Conservation (phyloP, 1,140 invertebrate species). For the Matsumurasca onukii region DNA sequence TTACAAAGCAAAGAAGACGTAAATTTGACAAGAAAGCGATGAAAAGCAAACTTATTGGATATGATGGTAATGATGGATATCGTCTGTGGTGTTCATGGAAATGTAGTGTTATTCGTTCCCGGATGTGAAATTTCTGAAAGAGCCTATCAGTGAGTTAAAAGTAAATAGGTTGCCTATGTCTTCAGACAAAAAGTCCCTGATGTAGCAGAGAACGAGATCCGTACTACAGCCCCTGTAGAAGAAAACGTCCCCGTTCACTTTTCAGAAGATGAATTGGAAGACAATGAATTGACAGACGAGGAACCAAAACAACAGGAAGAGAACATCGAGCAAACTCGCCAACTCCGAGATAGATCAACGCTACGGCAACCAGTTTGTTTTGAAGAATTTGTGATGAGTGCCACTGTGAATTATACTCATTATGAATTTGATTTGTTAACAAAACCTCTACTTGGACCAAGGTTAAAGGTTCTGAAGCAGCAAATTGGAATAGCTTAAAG, state of each 20-base stretch:
- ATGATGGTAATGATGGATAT: slow-evolving; percentile 27
- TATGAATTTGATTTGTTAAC: too few species aligned
- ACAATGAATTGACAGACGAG: slow-evolving; percentile 5
- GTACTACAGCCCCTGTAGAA: not conserved
- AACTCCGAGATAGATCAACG: slow-evolving; percentile 1
- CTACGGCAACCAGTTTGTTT: not conserved
- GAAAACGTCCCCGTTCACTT: slow-evolving; percentile 5
- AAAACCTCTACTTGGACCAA: too few species aligned
- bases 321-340: slow-evolving; percentile 1
- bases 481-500: too few species aligned
- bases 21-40: slow-evolving; percentile 41
- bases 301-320: slow-evolving; percentile 1
- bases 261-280: slow-evolving; percentile 1
- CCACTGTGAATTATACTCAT: not conserved
- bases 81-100: slow-evolving; percentile 8
- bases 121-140: slow-evolving; percentile 9
- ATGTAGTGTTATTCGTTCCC: slow-evolving; percentile 5
- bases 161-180: slow-evolving; percentile 5
- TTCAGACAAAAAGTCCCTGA: slow-evolving; percentile 1
- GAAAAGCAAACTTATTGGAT: slow-evolving; percentile 42
- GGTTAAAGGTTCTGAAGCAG: too few species aligned
- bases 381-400: slow-evolving; percentile 2
- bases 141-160: not conserved
- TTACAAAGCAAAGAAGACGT: slow-evolving; percentile 35
- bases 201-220: not conserved